Conservation (phyloP, 2,113 vertebrate species). For the Leiothrix lutea region DNA sequence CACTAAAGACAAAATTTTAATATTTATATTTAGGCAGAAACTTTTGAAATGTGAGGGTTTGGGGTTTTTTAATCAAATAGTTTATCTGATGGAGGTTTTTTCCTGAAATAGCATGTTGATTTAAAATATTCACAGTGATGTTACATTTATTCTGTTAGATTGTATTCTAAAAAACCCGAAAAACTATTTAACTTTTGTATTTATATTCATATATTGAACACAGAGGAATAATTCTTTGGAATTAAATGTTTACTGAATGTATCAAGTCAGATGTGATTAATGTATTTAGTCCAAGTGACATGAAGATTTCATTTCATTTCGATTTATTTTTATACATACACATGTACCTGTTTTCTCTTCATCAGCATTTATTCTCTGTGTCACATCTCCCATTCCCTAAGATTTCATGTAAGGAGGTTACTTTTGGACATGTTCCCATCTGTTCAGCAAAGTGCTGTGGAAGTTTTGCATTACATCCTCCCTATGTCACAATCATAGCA, state of each 20-base stretch:
- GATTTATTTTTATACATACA: neutral
- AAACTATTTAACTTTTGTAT: neutral
- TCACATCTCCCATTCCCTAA: neutral
- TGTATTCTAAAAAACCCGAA: neutral
- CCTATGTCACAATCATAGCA: neutral
- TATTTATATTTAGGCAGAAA: neutral
- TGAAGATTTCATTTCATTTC: neutral
- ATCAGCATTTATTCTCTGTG: neutral
- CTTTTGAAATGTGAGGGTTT: neutral
- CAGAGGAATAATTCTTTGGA: neutral
- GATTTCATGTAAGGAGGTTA: neutral
- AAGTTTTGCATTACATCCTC: neutral
- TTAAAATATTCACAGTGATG: neutral
- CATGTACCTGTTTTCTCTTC: neutral
- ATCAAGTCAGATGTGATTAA: neutral
- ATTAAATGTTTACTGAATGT: neutral
- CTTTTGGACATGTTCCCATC: neutral
- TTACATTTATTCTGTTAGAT: neutral
- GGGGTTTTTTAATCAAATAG: neutral
- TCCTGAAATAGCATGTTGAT: neutral
- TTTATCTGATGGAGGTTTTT: neutral
- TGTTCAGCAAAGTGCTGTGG: neutral
- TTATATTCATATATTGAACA: neutral
- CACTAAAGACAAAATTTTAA: neutral
- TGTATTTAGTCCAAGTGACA: neutral